A percentile compares a stretch with the other conserved stretches of the same genome.
phyloP scores from a whole-genome alignment of 2,797 vertebrate genomes.

The Tauraco hartlaubi region DNA sequence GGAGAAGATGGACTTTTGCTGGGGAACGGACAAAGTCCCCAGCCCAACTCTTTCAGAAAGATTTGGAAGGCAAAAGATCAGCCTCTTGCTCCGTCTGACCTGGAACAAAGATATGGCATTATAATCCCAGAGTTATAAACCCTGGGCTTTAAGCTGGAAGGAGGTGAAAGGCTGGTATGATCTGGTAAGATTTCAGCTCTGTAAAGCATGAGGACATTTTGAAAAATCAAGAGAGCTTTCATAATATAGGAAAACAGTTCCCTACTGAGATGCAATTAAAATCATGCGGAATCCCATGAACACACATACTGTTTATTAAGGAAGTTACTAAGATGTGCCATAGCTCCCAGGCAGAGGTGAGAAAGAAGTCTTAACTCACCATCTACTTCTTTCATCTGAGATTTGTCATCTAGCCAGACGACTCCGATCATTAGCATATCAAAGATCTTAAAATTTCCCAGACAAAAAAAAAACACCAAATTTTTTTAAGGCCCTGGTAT shows the following conservation, averaged over 20 bases:
- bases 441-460: slow-evolving; percentile 32
- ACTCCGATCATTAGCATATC: slow-evolving; percentile 36
- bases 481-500: not conserved
- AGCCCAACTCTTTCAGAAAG: not conserved
- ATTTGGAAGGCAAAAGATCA: not conserved
- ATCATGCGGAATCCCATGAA: not conserved
- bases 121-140: not conserved
- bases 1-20: not conserved
- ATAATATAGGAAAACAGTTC: not conserved
- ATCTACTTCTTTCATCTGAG: slow-evolving; percentile 24
- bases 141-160: not conserved
- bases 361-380: slow-evolving; percentile 7
- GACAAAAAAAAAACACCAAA: not conserved
- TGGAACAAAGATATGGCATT: not conserved
- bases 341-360: slow-evolving; percentile 20
- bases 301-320: not conserved
- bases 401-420: slow-evolving; percentile 33
- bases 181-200: accelerated
- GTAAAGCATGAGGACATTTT: not conserved
- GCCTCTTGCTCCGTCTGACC: not conserved
- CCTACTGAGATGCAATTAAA: not conserved
- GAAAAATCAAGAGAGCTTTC: slow-evolving; percentile 19
- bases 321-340: slow-evolving; percentile 22
- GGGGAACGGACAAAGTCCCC: not conserved
- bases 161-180: accelerated